Percentiles rank a stretch among this genome's conserved stretches.
These are phyloP conservation scores for Neopipo cinnamomea DNA, from an alignment of 2,113 vertebrate genomes.

Conservation along the genomic window DNA sequence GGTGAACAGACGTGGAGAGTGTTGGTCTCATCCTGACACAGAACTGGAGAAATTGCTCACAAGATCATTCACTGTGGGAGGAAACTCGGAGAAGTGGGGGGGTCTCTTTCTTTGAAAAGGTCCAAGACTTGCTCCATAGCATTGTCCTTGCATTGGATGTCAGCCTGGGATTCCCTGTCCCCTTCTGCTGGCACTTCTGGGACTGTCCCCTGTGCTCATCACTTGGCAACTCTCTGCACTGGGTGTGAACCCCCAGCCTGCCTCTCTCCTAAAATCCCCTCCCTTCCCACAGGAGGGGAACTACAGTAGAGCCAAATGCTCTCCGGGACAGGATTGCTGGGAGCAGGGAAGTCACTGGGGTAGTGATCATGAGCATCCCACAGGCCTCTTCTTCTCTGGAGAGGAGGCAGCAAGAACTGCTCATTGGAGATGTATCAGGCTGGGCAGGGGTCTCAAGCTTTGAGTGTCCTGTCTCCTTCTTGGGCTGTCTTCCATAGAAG, in stretches of 20 bases:
- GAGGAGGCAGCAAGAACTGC: not conserved
- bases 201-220: accelerated
- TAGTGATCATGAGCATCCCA: not conserved
- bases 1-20: not conserved
- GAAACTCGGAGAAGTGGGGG: not conserved
- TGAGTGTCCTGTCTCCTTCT: not conserved
- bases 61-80: not conserved
- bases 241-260: not conserved
- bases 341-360: accelerated
- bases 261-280: not conserved
- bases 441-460: not conserved
- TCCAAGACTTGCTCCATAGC: not conserved
- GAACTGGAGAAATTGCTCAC: not conserved
- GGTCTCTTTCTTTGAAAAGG: not conserved
- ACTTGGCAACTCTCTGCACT: not conserved
- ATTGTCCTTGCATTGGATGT: not conserved
- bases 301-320: not conserved
- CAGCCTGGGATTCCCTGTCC: not conserved
- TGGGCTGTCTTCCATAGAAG: not conserved
- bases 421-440: not conserved
- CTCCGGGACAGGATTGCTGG: not conserved
- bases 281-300: not conserved
- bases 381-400: not conserved
- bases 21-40: not conserved
- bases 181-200: not conserved